Percentiles rank a stretch among this genome's conserved stretches.
Conservation (phyloP, 2,888 invertebrate species). For the Tribolium freemani region DNA sequence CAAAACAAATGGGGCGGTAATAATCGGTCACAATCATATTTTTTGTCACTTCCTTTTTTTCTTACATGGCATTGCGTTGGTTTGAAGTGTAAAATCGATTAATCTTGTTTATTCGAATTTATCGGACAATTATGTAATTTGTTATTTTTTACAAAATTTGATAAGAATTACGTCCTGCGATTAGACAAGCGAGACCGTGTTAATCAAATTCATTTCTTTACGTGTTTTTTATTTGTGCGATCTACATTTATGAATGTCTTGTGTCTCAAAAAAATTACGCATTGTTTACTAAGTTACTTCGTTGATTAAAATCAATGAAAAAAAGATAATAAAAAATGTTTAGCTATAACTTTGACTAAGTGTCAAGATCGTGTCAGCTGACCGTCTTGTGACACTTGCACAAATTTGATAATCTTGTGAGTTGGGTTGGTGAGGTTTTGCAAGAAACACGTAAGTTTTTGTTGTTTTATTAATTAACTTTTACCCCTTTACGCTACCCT, state of each 20-base stretch:
- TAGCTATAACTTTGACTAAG: constrained; percentile 15
- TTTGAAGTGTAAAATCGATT: no score
- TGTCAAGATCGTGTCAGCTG: constrained; percentile 56
- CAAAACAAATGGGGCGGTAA: not conserved
- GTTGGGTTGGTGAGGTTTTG: constrained; percentile 61
- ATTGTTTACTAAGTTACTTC: no score
- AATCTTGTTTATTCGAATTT: no score
- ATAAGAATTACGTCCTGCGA: not conserved
- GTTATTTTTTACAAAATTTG: no score
- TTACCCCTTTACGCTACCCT: not conserved
- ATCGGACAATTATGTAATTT: no score
- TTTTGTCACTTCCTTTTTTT: no score
- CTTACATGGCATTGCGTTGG: no score
- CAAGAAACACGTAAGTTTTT: constrained; percentile 56
- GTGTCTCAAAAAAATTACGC: not conserved
- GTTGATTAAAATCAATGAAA: no score
- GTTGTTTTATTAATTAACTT: constrained; percentile 14
- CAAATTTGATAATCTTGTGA: constrained; percentile 53
- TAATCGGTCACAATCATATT: not conserved
- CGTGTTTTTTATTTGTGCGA: no score
- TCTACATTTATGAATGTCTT: not conserved
- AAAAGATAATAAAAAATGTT: no score
- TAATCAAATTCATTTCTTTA: not conserved
- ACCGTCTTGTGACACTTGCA: constrained; percentile 64
- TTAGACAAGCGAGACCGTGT: not conserved